Base-by-base conservation (phyloP, 2,888 invertebrate genomes). In the Blastobasis adustella region DNA sequence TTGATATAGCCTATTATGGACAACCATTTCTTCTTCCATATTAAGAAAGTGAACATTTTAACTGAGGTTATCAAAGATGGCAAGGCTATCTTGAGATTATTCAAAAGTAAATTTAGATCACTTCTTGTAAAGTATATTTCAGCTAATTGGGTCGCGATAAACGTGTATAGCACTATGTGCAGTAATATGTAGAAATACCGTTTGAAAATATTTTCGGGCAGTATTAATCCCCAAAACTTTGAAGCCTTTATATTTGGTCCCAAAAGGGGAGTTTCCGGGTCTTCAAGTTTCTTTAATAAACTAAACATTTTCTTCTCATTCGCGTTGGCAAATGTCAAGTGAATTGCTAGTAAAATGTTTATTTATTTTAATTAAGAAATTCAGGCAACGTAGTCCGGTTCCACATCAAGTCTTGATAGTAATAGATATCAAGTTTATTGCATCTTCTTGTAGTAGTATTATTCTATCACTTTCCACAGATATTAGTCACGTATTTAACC, bases 21-120 rank as follows among this genome's bases (percentile, higher is more conserved):
- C 44, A 54, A 66, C 87, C 87, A 87, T 42, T 71, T 40, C 8
- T 72, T 63, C 55, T 85, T 84, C 78, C 81, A 80, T 23, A 51
- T 55, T n/a, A 85, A 48, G 55, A 87, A 83, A 0, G 79, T 81
- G 0, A 59, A 54, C 0, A 85, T 74, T 59, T 87, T 87, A 6
- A 61, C 56, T 0, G 82, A 79, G 49, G 78, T 83, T 0, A 87
- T 74, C 0, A 79, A 79, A 0, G 85, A 79, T 1, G 86, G 48
- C 69, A 87, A 71, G 0, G 82, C 83, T 0, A 86, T 82, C 56
- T 87, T 87, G 5, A 86, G 50, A 50, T 86, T 86, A 38, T 76
- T 80, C 6, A 87, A 47, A 3, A 86, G 61, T 40, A 82, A 58
- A 61, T 66, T 79, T 43, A 87, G 61, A 38, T 87, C 72, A 0